phyloP scores from a whole-genome alignment of 2,888 invertebrate genomes.

The Altica lythri region DNA sequence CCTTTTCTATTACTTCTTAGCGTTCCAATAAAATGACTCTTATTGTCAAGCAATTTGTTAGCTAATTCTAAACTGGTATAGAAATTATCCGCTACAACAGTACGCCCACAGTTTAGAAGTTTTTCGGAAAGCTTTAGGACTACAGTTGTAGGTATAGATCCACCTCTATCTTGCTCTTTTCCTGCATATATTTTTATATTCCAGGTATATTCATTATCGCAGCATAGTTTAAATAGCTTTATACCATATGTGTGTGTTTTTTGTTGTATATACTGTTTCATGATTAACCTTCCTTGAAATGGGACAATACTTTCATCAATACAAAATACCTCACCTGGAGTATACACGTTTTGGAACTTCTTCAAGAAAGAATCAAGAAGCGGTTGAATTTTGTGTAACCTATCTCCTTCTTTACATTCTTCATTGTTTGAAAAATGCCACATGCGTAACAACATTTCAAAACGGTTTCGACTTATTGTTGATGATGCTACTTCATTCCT shows the following conservation, averaged over 20 bases:
- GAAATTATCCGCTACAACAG: neutral
- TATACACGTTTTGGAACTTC: conserved; percentile 14
- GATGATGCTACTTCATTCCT: too few species aligned
- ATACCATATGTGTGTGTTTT: conserved; percentile 3
- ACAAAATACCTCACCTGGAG: conserved; percentile 8
- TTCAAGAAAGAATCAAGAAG: neutral
- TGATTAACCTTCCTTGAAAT: conserved; percentile 12
- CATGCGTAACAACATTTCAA: too few species aligned
- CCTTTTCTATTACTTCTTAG: neutral
- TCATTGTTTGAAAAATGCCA: too few species aligned
- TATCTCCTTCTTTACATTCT: too few species aligned
- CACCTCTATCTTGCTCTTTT: neutral
- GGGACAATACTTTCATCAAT: conserved; percentile 22
- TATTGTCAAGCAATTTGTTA: neutral
- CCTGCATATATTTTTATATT: too few species aligned
- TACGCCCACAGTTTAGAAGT: neutral
- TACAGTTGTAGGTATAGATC: neutral
- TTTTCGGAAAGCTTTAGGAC: neutral
- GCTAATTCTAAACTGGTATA: neutral
- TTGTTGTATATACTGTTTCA: conserved; percentile 21
- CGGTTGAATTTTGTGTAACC: neutral
- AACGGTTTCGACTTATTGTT: too few species aligned
- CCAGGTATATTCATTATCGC: neutral
- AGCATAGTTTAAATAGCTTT: conserved; percentile 9
- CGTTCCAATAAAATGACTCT: neutral